A percentile compares a stretch with the other conserved stretches of the same genome.
phyloP scores from a whole-genome alignment of 2,888 invertebrate species.

The Campoletis raptor region DNA sequence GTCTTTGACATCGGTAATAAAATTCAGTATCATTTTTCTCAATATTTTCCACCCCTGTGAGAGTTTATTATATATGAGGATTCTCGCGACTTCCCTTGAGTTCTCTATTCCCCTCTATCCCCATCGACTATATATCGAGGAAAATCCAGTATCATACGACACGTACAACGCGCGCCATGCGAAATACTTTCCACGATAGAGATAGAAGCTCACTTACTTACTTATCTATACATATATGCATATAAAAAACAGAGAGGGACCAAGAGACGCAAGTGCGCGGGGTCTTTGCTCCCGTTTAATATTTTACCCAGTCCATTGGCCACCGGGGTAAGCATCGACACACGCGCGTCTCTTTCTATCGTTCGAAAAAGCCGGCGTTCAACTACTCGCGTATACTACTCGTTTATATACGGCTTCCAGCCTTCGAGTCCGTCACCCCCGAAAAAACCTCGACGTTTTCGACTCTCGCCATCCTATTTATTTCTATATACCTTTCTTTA shows the following conservation, averaged over 20 bases:
- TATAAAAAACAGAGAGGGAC: conserved; percentile 13
- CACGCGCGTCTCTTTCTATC: conserved; percentile 74
- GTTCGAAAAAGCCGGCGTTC: conserved; percentile 60
- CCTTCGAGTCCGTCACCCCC: conserved; percentile 13
- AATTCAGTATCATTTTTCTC: conserved; percentile 10
- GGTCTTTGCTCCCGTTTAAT: conserved; percentile 84
- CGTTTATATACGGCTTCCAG: conserved; percentile 27
- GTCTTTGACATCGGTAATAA: not conserved
- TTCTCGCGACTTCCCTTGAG: conserved; percentile 16
- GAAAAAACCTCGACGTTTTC: conserved; percentile 32
- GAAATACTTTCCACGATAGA: conserved; percentile 44
- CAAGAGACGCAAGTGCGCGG: conserved; percentile 71
- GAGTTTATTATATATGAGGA: conserved; percentile 20
- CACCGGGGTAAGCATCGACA: conserved; percentile 81
- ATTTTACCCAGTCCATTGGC: conserved; percentile 84
- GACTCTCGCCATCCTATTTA: conserved; percentile 28
- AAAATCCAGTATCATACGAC: conserved; percentile 63
- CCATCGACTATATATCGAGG: conserved; percentile 43
- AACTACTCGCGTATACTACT: conserved; percentile 56
- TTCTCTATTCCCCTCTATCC: conserved; percentile 13
- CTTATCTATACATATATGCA: conserved; percentile 16
- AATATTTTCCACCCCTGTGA: conserved; percentile 4
- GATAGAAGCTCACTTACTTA: conserved; percentile 24
- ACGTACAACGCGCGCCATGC: conserved; percentile 48
- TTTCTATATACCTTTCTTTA: not conserved